Evolutionary conservation across 2,797 vertebrate genomes (phyloP).

Genomic region (Pelochelys cantorii): DNA sequence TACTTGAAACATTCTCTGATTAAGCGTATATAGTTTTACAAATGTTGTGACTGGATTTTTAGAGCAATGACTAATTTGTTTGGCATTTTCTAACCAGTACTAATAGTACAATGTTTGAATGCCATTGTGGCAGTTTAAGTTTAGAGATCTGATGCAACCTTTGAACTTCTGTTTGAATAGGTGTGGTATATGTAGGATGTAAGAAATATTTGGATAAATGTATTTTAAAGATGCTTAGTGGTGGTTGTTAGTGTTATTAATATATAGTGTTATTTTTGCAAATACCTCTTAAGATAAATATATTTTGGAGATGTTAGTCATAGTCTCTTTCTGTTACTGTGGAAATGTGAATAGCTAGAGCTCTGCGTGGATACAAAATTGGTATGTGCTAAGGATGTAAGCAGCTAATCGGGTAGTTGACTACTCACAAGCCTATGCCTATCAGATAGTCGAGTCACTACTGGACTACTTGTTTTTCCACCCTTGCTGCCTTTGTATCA

Average conservation of each 20-base stretch:
- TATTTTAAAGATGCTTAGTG: not conserved
- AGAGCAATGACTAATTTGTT: not conserved
- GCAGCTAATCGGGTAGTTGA: no score
- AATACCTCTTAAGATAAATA: rapidly evolving
- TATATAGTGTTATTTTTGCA: no score
- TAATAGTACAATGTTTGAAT: not conserved
- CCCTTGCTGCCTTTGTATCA: no score
- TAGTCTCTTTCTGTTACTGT: not conserved
- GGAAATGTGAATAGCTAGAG: not conserved
- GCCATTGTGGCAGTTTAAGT: not conserved
- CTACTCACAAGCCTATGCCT: no score
- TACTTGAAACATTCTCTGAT: not conserved
- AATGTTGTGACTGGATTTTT: not conserved
- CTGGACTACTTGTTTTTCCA: no score
- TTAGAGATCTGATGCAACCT: not conserved
- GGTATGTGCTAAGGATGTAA: no score
- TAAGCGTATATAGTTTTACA: not conserved
- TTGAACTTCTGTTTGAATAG: not conserved
- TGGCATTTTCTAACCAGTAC: not conserved
- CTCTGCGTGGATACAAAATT: no score
- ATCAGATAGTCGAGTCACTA: no score
- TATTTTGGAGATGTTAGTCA: not conserved
- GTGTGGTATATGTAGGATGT: not conserved
- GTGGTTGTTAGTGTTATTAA: no score
- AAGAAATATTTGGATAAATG: rapidly evolving